Conservation (phyloP, 1,140 invertebrate species). For the Danaus plexippus region DNA sequence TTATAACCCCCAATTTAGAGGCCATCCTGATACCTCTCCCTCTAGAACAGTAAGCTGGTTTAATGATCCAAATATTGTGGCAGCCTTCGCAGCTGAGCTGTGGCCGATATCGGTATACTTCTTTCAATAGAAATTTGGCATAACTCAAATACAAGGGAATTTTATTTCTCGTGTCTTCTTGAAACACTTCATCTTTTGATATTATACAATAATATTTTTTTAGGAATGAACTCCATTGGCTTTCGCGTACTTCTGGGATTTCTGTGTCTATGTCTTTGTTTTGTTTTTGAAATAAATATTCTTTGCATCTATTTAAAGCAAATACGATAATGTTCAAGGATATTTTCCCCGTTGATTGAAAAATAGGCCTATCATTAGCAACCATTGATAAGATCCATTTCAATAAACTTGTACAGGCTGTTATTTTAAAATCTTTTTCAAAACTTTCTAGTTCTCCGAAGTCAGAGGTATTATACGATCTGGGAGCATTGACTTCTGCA, state of each 20-base stretch:
- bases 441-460: constrained; percentile 70
- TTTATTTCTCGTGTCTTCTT: constrained; percentile 59
- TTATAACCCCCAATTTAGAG: constrained; percentile 76
- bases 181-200: constrained; percentile 49
- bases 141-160: constrained; percentile 69
- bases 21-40: constrained; percentile 85
- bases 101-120: constrained; percentile 75
- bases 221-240: constrained; percentile 83
- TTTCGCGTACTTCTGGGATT: constrained; percentile 46
- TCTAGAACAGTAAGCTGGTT: constrained; percentile 88
- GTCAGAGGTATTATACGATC: constrained; percentile 71
- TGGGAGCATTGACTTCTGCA: constrained; percentile 72
- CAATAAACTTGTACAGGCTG: constrained; percentile 85
- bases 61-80: constrained; percentile 94
- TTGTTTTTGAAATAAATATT: constrained; percentile 64
- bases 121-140: constrained; percentile 73
- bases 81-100: constrained; percentile 82
- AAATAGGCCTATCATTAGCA: constrained; percentile 51
- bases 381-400: constrained; percentile 79
- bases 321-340: constrained; percentile 70
- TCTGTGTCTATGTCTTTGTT: constrained; percentile 71
- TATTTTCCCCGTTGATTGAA: constrained; percentile 61
- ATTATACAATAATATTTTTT: constrained; percentile 72
- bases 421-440: constrained; percentile 78
- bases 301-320: constrained; percentile 73